A percentile compares a stretch with the other conserved stretches of the same genome.
Evolutionary conservation across 2,888 invertebrate species (phyloP).

Genomic region (Cantharis flavilabris): DNA sequence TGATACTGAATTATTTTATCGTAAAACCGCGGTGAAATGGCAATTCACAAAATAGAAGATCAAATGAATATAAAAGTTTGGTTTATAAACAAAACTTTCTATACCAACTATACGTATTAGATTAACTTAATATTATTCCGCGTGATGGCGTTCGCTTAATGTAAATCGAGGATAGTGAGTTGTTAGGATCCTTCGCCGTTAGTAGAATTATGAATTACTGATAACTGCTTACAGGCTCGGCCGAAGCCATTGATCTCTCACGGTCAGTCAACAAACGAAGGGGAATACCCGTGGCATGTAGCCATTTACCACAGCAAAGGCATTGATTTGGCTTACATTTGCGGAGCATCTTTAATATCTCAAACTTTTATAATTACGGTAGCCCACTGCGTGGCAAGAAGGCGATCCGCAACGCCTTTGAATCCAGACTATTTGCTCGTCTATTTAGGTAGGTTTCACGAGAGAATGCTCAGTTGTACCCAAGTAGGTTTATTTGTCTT

Average conservation of each 20-base stretch:
- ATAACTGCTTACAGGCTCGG: slow-evolving; percentile 38
- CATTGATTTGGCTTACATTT: slow-evolving; percentile 48
- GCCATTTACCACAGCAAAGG: slow-evolving; percentile 62
- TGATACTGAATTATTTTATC: too few relatives aligned
- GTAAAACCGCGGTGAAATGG: too few relatives aligned
- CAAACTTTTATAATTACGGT: slow-evolving; percentile 46
- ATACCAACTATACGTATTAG: too few relatives aligned
- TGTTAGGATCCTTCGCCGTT: too few relatives aligned
- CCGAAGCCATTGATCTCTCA: slow-evolving; percentile 63
- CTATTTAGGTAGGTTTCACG: slow-evolving; percentile 42
- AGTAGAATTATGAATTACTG: too few relatives aligned
- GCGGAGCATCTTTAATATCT: slow-evolving; percentile 48
- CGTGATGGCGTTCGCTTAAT: too few relatives aligned
- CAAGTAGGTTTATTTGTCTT: neutral
- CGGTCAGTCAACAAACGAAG: slow-evolving; percentile 63
- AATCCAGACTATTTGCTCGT: slow-evolving; percentile 43
- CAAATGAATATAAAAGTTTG: too few relatives aligned
- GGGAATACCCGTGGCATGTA: slow-evolving; percentile 72
- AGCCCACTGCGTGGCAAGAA: slow-evolving; percentile 50
- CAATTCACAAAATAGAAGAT: too few relatives aligned
- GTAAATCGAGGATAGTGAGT: too few relatives aligned
- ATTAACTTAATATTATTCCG: too few relatives aligned
- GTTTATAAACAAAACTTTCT: too few relatives aligned
- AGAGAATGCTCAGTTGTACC: neutral
- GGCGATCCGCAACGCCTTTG: slow-evolving; percentile 38